These are phyloP conservation scores for Drosophila albomicans DNA, from an alignment of 1,140 invertebrate species.

Conservation along the genomic window DNA sequence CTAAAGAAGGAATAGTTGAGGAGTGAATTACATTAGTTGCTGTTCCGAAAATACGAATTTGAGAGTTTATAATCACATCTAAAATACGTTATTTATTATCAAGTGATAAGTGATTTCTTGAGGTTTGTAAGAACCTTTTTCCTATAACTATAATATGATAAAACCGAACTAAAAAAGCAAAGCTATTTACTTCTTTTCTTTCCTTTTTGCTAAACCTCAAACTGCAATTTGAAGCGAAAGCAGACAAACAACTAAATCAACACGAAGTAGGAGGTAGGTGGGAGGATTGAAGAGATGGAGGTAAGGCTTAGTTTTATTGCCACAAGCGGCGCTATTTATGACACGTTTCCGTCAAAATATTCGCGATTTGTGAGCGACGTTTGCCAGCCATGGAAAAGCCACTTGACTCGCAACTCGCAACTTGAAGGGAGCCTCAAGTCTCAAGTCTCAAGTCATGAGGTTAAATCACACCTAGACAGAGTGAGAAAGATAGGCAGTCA, in stretches of 20 bases:
- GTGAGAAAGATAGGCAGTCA: conserved; percentile 29
- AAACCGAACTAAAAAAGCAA: too few relatives aligned
- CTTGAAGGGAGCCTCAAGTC: conserved; percentile 20
- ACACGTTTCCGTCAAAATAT: conserved; percentile 82
- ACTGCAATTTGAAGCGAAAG: conserved; percentile 3
- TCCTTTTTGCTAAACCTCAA: not conserved
- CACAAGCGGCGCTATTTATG: conserved; percentile 79
- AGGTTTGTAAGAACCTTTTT: too few relatives aligned
- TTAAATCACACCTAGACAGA: conserved; percentile 24
- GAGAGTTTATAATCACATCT: conserved; percentile 78
- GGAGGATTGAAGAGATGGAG: conserved; percentile 1
- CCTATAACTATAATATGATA: too few relatives aligned
- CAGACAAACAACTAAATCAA: conserved; percentile 20
- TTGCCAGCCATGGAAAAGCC: conserved; percentile 22
- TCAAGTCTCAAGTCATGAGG: conserved; percentile 36
- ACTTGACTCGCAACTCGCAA: not conserved
- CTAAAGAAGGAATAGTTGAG: conserved; percentile 88
- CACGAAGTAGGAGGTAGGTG: not conserved
- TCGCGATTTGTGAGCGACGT: conserved; percentile 57
- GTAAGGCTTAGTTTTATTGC: conserved; percentile 53
- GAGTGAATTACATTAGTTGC: conserved; percentile 90
- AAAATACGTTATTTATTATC: too few relatives aligned
- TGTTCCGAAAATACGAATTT: conserved; percentile 87
- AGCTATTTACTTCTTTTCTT: too few relatives aligned
- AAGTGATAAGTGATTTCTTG: fast-evolving